Evolutionary conservation across 2,888 invertebrate species (phyloP).

Genomic region (Toxonevra muliebris): DNA sequence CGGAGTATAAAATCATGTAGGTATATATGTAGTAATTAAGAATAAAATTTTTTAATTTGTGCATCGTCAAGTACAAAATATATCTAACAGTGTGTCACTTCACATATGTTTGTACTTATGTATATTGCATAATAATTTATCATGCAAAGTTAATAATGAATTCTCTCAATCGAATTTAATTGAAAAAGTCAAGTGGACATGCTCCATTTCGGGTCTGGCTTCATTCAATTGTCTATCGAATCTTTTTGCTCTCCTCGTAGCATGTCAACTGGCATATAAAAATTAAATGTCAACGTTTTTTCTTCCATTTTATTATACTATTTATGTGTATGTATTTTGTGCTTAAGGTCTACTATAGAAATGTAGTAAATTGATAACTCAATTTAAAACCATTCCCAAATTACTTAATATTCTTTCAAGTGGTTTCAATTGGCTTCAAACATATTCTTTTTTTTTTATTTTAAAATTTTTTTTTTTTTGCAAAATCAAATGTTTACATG

Average conservation of each 20-base stretch:
- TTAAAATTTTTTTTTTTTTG: no score
- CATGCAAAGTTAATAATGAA: constrained; percentile 13
- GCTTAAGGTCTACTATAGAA: neutral
- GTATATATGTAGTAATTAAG: neutral
- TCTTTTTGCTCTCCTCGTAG: neutral
- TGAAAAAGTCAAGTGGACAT: constrained; percentile 38
- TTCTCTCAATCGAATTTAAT: constrained; percentile 37
- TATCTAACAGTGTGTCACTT: constrained; percentile 5
- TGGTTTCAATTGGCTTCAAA: neutral
- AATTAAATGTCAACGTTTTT: no score
- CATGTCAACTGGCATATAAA: constrained; percentile 12
- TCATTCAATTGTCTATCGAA: constrained; percentile 9
- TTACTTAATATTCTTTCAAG: constrained; percentile 20
- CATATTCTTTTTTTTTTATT: neutral
- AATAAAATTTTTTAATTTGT: no score
- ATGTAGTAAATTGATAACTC: constrained; percentile 9
- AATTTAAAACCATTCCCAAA: constrained; percentile 19
- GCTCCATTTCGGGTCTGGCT: constrained; percentile 13
- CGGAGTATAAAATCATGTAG: neutral
- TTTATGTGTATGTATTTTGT: neutral
- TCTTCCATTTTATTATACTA: neutral
- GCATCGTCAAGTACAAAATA: neutral
- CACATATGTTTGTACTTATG: neutral
- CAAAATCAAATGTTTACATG: no score
- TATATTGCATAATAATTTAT: constrained; percentile 13